These are phyloP conservation scores for Fulmarus glacialis DNA, from an alignment of 2,113 vertebrate genomes.

Conservation along the genomic window DNA sequence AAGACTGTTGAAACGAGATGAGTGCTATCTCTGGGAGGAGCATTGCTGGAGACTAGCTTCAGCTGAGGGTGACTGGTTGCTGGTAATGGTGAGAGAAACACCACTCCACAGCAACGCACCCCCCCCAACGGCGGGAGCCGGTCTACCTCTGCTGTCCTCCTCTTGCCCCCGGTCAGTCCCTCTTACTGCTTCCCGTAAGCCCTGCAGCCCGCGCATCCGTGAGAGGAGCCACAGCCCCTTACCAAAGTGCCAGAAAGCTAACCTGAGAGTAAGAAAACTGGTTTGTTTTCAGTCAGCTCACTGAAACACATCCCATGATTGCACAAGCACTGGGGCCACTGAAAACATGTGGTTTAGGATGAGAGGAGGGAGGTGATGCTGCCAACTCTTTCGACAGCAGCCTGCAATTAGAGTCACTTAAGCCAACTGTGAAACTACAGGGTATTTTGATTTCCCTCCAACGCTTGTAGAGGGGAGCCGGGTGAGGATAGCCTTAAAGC, in stretches of 20 bases:
- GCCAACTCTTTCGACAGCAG: not conserved
- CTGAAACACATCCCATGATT: not conserved
- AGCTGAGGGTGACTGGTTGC: not conserved
- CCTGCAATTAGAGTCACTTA: not conserved
- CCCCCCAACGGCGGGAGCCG: accelerated
- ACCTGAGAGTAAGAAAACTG: not conserved
- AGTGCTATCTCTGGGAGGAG: not conserved
- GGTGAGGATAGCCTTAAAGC: not conserved
- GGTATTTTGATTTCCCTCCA: not conserved
- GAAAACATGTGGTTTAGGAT: not conserved
- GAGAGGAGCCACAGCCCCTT: not conserved
- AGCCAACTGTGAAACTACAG: not conserved
- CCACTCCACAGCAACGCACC: not conserved
- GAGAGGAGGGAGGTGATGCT: not conserved
- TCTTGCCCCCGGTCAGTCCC: not conserved
- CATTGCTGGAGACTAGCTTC: not conserved
- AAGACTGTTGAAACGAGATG: not conserved
- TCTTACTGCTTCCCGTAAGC: not conserved
- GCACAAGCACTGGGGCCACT: not conserved
- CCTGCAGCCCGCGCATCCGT: accelerated
- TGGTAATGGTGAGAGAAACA: accelerated
- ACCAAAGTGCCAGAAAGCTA: not conserved
- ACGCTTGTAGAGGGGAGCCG: not conserved
- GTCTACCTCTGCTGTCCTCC: not conserved
- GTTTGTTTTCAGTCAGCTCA: not conserved